These are phyloP conservation scores for Lymantria monacha DNA, from an alignment of 2,888 invertebrate species.

Conservation along the genomic window DNA sequence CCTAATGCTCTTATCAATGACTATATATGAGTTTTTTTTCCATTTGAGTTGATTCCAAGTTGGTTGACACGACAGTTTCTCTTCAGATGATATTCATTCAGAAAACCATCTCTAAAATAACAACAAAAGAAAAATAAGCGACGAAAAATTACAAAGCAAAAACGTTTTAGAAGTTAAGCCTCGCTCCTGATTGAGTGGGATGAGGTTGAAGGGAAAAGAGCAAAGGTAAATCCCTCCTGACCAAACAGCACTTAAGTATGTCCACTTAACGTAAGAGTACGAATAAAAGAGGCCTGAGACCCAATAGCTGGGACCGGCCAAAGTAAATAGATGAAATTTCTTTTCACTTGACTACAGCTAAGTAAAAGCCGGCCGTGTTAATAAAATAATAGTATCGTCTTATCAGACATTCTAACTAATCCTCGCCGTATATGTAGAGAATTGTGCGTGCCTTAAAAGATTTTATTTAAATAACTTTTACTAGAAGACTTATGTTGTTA, in stretches of 20 bases:
- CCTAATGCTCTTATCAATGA: no score
- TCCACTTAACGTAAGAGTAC: slow-evolving; percentile 70
- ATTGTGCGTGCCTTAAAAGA: slow-evolving; percentile 11
- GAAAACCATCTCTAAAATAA: slow-evolving; percentile 16
- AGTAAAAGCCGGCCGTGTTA: slow-evolving; percentile 41
- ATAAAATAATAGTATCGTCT: slow-evolving; percentile 38
- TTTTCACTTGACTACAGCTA: slow-evolving; percentile 47
- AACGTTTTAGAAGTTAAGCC: slow-evolving; percentile 54
- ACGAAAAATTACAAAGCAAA: slow-evolving; percentile 54
- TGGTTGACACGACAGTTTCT: no score
- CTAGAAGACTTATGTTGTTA: no score
- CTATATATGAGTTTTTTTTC: no score
- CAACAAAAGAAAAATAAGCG: slow-evolving; percentile 25
- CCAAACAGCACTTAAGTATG: slow-evolving; percentile 78
- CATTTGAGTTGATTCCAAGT: no score
- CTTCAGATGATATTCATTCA: slow-evolving; percentile 5
- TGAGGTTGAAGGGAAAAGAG: slow-evolving; percentile 68
- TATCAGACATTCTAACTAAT: slow-evolving; percentile 24
- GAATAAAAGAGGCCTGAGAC: slow-evolving; percentile 54
- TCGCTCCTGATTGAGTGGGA: slow-evolving; percentile 68
- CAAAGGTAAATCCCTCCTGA: slow-evolving; percentile 77
- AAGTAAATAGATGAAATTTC: slow-evolving; percentile 69
- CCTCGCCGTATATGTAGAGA: slow-evolving; percentile 13
- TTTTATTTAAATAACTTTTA: slow-evolving; percentile 7
- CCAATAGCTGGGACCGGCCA: slow-evolving; percentile 46